Evolutionary conservation across 2,888 invertebrate genomes (phyloP).

Genomic region (Linnaemya tessellans): DNA sequence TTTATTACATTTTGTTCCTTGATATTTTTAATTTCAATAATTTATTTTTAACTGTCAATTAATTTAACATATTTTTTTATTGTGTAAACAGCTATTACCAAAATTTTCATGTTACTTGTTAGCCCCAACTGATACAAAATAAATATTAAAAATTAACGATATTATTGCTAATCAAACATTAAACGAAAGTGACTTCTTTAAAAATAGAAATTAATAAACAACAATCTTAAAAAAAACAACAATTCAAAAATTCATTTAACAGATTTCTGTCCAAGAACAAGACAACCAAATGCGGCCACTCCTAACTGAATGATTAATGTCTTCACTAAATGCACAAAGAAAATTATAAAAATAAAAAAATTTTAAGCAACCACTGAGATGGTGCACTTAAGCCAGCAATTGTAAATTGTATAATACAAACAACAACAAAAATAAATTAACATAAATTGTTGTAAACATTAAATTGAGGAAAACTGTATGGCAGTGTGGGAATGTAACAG

Average conservation of each 20-base stretch:
- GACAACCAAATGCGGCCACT: conserved; percentile 47
- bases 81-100: too few relatives aligned
- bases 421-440: conserved; percentile 54
- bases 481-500: conserved; percentile 66
- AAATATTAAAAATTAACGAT: too few relatives aligned
- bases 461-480: not conserved
- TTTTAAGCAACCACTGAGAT: not conserved
- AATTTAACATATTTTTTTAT: too few relatives aligned
- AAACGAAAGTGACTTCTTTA: not conserved
- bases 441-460: conserved; percentile 59
- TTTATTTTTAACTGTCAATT: too few relatives aligned
- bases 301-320: conserved; percentile 70
- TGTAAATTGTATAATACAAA: not conserved
- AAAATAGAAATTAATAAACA: not conserved
- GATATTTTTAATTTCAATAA: too few relatives aligned
- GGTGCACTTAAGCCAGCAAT: not conserved
- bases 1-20: too few relatives aligned
- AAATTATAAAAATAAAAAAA: not conserved
- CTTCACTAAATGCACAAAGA: conserved; percentile 45
- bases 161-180: not conserved
- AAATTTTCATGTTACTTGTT: too few relatives aligned
- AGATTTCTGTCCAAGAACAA: conserved; percentile 3
- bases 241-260: conserved; percentile 7
- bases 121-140: too few relatives aligned
- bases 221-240: not conserved